A percentile compares a stretch with the other conserved stretches of the same genome.
Evolutionary conservation across 2,113 vertebrate genomes (phyloP).

Genomic region (Poecile atricapillus): DNA sequence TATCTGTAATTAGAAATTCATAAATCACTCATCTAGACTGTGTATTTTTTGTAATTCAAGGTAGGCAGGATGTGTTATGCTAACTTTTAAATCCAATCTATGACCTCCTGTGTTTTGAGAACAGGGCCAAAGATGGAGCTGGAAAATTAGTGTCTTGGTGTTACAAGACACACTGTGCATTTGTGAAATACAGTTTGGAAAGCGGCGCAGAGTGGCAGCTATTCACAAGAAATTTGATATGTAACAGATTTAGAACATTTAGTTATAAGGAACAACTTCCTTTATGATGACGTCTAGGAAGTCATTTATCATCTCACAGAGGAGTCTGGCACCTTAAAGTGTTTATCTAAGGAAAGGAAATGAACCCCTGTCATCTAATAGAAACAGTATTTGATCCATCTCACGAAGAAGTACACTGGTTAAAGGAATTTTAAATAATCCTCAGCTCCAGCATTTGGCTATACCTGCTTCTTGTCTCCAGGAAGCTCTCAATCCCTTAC

Average conservation of each 20-base stretch:
- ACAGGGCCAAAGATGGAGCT: neutral
- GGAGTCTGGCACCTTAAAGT: conserved; percentile 71
- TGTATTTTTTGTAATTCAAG: conserved; percentile 43
- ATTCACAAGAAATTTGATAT: conserved; percentile 51
- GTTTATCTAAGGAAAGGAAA: conserved; percentile 79
- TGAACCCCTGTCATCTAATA: conserved; percentile 66
- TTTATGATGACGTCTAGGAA: conserved; percentile 72
- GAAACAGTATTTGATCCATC: conserved; percentile 64
- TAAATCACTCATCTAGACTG: conserved; percentile 5
- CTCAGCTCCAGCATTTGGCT: neutral
- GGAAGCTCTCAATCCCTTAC: conserved; percentile 38
- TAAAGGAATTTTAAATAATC: conserved; percentile 66
- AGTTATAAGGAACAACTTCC: conserved; percentile 59
- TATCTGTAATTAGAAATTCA: neutral
- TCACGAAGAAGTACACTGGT: conserved; percentile 35
- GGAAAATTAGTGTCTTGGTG: neutral
- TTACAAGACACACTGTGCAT: neutral
- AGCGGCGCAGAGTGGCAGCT: neutral
- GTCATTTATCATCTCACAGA: conserved; percentile 67
- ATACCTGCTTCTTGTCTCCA: conserved; percentile 71
- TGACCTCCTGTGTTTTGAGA: conserved; percentile 23
- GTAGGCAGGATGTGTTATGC: conserved; percentile 29
- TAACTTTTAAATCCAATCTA: neutral
- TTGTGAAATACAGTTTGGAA: conserved; percentile 10
- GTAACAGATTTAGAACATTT: conserved; percentile 51